Base-by-base conservation (phyloP, 2,797 vertebrate species). In the Sardinella longiceps region DNA sequence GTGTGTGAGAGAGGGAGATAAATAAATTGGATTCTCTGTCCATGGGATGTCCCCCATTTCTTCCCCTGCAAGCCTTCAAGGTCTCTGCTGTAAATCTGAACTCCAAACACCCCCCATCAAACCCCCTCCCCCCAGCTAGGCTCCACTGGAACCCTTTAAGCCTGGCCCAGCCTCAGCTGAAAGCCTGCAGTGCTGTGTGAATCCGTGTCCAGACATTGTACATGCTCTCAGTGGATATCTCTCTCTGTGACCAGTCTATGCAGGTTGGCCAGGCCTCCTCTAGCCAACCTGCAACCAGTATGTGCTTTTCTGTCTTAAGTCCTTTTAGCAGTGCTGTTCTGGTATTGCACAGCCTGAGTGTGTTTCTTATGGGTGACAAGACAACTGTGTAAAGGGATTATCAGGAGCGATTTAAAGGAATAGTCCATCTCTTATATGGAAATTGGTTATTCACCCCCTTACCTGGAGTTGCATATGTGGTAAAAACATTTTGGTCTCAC, bases 201-300 rank as follows among this genome's bases (percentile, higher is more conserved):
- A 5, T 74, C 30, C 30, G 3, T 74, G 66, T 74, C 66, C 66
- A 74, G 66, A 74, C 66, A 70, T 15, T 74, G 66, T 74, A 37
- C 66, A 74, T 37, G 63, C 30, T 63, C 30, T 18, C 63, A 37
- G 63, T 70, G 63, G 30, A 37, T n/a, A n/a, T 30, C 60, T 66
- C 48, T 50, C 63, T 20, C 51, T 56, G 51, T 20, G 51, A 23
- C 51, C 51, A 33, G 63, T 12, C 33, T 33, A 28, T 11, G 25
- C 58, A 63, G 58, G 58, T 58, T 58, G 56, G 23, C 56, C 23
- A 2, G 2, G 2, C 39, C 60, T 12, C 25, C 10, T 66, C 11
- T 28, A 9, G 60, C 60, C 60, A 30, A 25, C 60, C 63, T 70
- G 63, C 12, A 9, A 1, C 63, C 63, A 70, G 30, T 37, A 70